A percentile compares a stretch with the other conserved stretches of the same genome.
These are phyloP conservation scores for Lepidostoma basale DNA, from an alignment of 1,140 invertebrate species.

Conservation along the genomic window DNA sequence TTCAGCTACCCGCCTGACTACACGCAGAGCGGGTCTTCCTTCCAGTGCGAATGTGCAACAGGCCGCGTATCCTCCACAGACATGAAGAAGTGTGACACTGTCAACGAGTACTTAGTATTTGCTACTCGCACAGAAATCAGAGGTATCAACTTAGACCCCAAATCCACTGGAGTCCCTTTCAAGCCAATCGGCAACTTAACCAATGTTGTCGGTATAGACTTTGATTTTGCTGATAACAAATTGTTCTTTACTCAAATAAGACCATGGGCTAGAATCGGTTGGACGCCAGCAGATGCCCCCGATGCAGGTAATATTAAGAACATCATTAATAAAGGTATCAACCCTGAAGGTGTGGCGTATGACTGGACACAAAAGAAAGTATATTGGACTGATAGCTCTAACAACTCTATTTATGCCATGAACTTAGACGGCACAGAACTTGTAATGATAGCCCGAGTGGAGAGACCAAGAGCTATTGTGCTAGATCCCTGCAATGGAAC, in stretches of 20 bases:
- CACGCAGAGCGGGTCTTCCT: constrained; percentile 59
- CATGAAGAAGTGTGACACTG: constrained; percentile 75
- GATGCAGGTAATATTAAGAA: constrained; percentile 68
- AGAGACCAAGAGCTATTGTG: constrained; percentile 92
- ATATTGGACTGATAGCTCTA: constrained; percentile 96
- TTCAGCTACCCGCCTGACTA: constrained; percentile 83
- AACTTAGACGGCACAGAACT: constrained; percentile 87
- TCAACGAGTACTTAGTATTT: constrained; percentile 90
- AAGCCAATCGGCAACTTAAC: constrained; percentile 87
- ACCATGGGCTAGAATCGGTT: constrained; percentile 87
- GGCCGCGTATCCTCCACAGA: constrained; percentile 71
- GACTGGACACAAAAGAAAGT: constrained; percentile 97
- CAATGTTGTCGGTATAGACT: constrained; percentile 96
- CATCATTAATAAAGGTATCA: constrained; percentile 81
- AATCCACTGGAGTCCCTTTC: constrained; percentile 82
- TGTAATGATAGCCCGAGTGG: constrained; percentile 92
- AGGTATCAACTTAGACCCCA: constrained; percentile 82
- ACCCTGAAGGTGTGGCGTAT: constrained; percentile 94
- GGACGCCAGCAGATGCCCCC: constrained; percentile 73
- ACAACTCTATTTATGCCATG: constrained; percentile 94
- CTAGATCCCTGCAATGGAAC: constrained; percentile 96
- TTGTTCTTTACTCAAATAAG: constrained; percentile 91
- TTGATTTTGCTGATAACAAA: constrained; percentile 88
- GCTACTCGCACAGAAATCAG: constrained; percentile 91
- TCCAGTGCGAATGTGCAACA: constrained; percentile 88